phyloP scores from a whole-genome alignment of 2,113 vertebrate genomes.

The Puntigrus tetrazona region DNA sequence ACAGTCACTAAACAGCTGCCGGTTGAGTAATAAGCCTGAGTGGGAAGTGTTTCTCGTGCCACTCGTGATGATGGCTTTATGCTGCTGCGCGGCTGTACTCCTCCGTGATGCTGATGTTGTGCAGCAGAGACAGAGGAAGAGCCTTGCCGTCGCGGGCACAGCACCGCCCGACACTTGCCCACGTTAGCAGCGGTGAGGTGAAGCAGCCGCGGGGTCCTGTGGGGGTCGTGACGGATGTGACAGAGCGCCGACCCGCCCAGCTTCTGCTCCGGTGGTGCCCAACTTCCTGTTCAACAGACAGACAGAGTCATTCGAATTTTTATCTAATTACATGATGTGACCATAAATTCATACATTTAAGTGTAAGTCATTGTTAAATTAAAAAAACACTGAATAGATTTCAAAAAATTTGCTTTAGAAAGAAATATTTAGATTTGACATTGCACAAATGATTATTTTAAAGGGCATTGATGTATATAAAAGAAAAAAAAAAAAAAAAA shows the following conservation, averaged over 20 bases:
- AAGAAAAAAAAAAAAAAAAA: too few relatives aligned
- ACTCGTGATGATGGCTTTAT: constrained; percentile 96
- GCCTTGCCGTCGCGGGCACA: constrained; percentile 94
- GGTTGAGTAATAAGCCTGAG: background rate
- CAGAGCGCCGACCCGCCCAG: constrained; percentile 95
- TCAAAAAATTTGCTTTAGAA: too few relatives aligned
- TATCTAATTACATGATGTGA: too few relatives aligned
- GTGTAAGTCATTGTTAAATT: too few relatives aligned
- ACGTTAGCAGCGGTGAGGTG: constrained; percentile 95
- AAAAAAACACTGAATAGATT: too few relatives aligned
- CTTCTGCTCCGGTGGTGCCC: constrained; percentile 95
- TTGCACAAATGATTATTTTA: too few relatives aligned
- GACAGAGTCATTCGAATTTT: background rate
- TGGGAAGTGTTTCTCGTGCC: constrained; percentile 68
- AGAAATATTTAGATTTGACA: too few relatives aligned
- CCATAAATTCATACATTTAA: too few relatives aligned
- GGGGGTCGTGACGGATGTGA: constrained; percentile 95
- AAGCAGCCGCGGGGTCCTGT: constrained; percentile 91
- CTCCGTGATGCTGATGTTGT: constrained; percentile 86
- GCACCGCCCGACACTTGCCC: constrained; percentile 94
- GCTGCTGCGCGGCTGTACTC: constrained; percentile 87
- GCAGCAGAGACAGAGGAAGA: constrained; percentile 85
- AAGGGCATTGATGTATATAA: too few relatives aligned
- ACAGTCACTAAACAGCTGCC: too few relatives aligned
- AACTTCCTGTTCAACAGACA: constrained; percentile 80